phyloP scores from a whole-genome alignment of 1,140 invertebrate species.

The Sitobion miscanthi region DNA sequence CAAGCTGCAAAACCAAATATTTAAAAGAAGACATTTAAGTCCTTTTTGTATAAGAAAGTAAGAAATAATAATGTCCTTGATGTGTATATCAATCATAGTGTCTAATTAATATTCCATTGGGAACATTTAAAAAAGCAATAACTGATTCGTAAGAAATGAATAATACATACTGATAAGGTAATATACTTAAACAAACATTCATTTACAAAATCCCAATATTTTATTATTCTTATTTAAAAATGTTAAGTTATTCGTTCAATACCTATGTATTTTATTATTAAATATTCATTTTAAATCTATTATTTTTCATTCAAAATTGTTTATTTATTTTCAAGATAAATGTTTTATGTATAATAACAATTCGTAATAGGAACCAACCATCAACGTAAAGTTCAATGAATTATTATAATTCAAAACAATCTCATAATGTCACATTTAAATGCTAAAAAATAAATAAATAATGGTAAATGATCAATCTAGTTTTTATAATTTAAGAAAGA shows the following conservation, averaged over 20 bases:
- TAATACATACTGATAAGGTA: background rate
- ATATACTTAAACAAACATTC: slow-evolving; percentile 2
- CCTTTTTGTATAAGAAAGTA: background rate
- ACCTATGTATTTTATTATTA: background rate
- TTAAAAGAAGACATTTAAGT: background rate
- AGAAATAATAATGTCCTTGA: background rate
- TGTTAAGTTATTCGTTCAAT: background rate
- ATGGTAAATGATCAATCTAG: background rate
- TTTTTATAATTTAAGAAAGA: background rate
- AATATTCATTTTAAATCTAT: background rate
- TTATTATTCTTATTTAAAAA: slow-evolving; percentile 14
- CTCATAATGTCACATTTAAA: background rate
- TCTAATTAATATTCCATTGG: background rate
- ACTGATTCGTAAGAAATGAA: background rate
- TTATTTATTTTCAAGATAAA: background rate
- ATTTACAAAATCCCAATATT: background rate
- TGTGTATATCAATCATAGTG: background rate
- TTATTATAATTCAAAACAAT: background rate
- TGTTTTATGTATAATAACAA: background rate
- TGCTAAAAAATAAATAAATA: background rate
- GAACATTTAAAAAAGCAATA: background rate
- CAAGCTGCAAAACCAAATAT: background rate
- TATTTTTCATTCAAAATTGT: background rate
- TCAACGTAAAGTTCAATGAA: background rate
- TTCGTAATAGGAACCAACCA: background rate